These are phyloP conservation scores for Melanostoma mellinum DNA, from an alignment of 2,888 invertebrate genomes.

Conservation along the genomic window DNA sequence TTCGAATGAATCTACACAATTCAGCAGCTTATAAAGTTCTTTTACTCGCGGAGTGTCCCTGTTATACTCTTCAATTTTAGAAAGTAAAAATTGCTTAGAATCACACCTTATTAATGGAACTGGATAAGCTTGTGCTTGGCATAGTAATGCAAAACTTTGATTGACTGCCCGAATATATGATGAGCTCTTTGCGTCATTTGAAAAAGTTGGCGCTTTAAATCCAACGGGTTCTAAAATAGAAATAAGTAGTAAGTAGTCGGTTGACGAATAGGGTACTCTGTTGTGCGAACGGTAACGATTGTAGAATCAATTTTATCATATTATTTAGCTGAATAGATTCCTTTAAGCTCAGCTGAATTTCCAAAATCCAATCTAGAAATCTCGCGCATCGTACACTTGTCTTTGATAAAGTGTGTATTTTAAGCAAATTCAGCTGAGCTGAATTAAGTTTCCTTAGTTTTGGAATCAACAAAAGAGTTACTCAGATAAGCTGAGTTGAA, in stretches of 20 bases:
- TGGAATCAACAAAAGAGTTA: too few relatives aligned
- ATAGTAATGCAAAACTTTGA: slow-evolving; percentile 67
- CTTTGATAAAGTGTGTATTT: background rate
- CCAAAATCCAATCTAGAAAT: too few relatives aligned
- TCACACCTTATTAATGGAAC: slow-evolving; percentile 82
- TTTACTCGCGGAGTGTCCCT: too few relatives aligned
- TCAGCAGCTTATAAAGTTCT: too few relatives aligned
- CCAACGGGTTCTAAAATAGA: slow-evolving; percentile 85
- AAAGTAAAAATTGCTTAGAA: background rate
- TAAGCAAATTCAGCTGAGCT: background rate
- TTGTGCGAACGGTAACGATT: too few relatives aligned
- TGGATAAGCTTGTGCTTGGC: slow-evolving; percentile 83
- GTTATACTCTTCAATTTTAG: too few relatives aligned
- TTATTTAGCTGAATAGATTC: too few relatives aligned
- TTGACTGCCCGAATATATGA: slow-evolving; percentile 41
- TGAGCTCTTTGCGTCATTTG: slow-evolving; percentile 78
- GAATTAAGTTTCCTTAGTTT: background rate
- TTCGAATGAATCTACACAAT: too few relatives aligned
- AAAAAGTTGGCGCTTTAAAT: slow-evolving; percentile 84
- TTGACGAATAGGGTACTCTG: background rate
- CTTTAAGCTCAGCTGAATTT: too few relatives aligned
- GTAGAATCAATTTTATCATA: too few relatives aligned
- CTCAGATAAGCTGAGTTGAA: too few relatives aligned
- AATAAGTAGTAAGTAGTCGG: slow-evolving; percentile 31
- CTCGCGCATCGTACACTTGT: background rate